These are phyloP conservation scores for Diplodus puntazzo DNA, from an alignment of 2,797 vertebrate genomes.

Conservation along the genomic window DNA sequence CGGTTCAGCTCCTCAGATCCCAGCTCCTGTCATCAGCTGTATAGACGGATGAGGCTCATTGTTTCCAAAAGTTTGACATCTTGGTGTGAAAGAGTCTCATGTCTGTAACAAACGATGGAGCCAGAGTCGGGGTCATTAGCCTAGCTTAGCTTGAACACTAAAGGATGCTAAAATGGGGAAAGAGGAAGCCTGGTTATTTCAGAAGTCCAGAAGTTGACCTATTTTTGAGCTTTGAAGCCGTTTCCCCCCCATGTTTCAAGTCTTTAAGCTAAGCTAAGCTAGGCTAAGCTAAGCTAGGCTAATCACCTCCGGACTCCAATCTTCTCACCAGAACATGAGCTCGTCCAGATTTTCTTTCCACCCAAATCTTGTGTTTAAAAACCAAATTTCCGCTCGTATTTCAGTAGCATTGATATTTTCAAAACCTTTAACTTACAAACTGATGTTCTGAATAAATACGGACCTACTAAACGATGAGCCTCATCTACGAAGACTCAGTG, in stretches of 20 bases:
- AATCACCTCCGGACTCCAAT: neutral
- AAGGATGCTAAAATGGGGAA: neutral
- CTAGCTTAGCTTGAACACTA: neutral
- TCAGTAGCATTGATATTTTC: neutral
- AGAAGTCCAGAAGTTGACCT: no score
- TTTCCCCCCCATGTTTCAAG: neutral
- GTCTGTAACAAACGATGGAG: neutral
- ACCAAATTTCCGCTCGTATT: neutral
- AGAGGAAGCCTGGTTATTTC: no score
- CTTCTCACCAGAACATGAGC: neutral
- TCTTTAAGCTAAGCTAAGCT: neutral
- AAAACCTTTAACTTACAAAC: neutral
- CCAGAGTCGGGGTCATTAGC: neutral
- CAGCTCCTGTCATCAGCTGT: neutral
- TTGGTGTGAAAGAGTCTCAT: neutral
- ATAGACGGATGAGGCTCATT: constrained; percentile 1
- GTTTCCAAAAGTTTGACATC: constrained; percentile 5
- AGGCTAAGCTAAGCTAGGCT: neutral
- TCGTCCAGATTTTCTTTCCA: neutral
- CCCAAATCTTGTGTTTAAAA: neutral
- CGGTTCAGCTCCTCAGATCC: neutral
- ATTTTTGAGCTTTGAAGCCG: neutral
- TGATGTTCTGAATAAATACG: neutral
- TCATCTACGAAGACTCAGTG: neutral
- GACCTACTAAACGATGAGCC: constrained; percentile 25